Percentiles rank a stretch among this genome's conserved stretches.
Conservation (phyloP, 2,797 vertebrate genomes). For the Gymnoscopelus braueri region DNA sequence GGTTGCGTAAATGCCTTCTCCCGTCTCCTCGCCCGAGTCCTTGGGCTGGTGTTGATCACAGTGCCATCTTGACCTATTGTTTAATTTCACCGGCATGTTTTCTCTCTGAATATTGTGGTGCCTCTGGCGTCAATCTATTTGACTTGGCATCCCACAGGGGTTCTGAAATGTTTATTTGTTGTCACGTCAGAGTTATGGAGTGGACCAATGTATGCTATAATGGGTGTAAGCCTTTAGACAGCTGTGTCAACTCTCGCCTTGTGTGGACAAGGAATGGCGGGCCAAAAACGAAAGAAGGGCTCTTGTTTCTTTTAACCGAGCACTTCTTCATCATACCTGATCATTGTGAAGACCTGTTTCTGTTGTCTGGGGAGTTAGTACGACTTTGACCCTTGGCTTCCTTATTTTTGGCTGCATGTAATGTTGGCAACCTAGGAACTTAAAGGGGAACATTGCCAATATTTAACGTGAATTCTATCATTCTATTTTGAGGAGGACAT, state of each 20-base stretch:
- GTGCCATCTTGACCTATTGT: conserved; percentile 81
- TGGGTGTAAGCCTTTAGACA: conserved; percentile 63
- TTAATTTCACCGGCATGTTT: conserved; percentile 78
- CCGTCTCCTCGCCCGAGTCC: conserved; percentile 43
- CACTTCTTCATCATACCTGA: conserved; percentile 20
- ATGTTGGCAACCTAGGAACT: conserved; percentile 13
- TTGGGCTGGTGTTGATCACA: conserved; percentile 67
- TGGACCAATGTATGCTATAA: conserved; percentile 50
- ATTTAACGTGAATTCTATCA: too few species aligned
- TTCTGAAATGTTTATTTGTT: conserved; percentile 81
- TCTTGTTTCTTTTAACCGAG: conserved; percentile 46
- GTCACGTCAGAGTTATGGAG: conserved; percentile 75
- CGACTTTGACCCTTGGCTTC: conserved; percentile 26
- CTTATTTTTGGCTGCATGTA: not conserved
- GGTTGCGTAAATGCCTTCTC: conserved; percentile 63
- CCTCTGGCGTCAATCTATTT: conserved; percentile 72
- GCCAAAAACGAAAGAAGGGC: conserved; percentile 45
- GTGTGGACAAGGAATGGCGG: conserved; percentile 51
- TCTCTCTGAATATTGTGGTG: conserved; percentile 65
- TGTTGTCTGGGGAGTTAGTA: not conserved
- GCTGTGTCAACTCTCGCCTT: conserved; percentile 75
- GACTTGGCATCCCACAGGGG: conserved; percentile 63
- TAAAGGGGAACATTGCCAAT: conserved; percentile 1
- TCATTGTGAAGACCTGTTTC: not conserved
- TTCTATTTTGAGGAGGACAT: too few species aligned